phyloP scores from a whole-genome alignment of 2,113 vertebrate species.

The Semnornis frantzii region DNA sequence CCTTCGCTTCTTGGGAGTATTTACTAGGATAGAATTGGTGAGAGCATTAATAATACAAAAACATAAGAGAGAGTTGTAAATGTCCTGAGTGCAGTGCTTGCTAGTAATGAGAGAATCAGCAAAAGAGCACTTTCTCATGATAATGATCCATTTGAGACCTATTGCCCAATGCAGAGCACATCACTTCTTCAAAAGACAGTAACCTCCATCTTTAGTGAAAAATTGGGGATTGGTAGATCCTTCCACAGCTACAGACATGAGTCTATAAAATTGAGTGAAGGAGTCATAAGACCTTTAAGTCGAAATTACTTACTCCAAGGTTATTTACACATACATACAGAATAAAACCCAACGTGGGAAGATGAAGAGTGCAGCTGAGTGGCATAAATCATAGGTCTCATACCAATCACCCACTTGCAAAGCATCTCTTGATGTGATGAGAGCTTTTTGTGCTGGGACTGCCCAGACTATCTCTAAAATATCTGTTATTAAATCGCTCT shows the following conservation, averaged over 20 bases:
- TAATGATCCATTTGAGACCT: neutral
- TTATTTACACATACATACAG: neutral
- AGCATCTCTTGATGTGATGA: neutral
- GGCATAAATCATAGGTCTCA: neutral
- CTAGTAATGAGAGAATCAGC: neutral
- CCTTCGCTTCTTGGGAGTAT: neutral
- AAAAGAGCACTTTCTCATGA: neutral
- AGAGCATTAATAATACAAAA: neutral
- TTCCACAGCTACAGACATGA: neutral
- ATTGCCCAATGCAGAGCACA: neutral
- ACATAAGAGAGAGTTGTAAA: neutral
- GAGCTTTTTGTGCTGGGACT: neutral
- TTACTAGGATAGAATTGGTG: neutral
- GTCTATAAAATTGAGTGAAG: neutral
- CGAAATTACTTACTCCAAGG: neutral
- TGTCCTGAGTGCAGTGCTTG: neutral
- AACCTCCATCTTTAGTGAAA: neutral
- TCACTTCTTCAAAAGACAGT: neutral
- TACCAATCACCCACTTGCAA: neutral
- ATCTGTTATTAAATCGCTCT: neutral
- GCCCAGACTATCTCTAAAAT: neutral
- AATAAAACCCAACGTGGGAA: neutral
- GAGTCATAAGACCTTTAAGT: neutral
- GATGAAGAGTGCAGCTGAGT: neutral
- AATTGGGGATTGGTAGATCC: neutral